Percentiles rank a stretch among this genome's conserved stretches.
Conservation (phyloP, 2,888 invertebrate genomes). For the Ophraella communa region DNA sequence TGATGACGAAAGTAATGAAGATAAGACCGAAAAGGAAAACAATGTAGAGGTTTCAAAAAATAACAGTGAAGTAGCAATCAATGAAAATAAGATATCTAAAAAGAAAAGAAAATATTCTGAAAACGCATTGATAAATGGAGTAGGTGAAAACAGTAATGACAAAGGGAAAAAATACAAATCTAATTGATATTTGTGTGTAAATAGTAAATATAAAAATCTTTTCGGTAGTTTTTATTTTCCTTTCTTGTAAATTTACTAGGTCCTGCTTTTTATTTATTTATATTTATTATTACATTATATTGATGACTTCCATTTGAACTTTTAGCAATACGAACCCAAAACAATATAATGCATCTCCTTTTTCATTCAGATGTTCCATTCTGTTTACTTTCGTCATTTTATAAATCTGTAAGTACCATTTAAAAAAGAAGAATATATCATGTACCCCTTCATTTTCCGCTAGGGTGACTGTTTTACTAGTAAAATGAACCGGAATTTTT, state of each 20-base stretch:
- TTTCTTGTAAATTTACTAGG: neutral
- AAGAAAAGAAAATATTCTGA: conserved; percentile 8
- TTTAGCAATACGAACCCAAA: no score
- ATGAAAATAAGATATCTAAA: neutral
- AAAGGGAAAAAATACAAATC: conserved; percentile 8
- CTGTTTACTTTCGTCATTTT: no score
- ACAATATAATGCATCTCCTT: no score
- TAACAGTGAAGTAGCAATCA: neutral
- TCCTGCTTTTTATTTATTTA: no score
- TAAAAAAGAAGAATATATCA: no score
- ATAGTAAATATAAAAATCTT: neutral
- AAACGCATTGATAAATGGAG: neutral
- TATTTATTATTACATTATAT: no score
- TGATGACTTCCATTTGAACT: no score
- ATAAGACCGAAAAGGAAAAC: neutral
- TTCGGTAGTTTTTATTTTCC: neutral
- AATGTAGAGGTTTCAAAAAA: neutral
- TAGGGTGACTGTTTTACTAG: no score
- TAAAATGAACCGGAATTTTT: no score
- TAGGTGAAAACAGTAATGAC: conserved; percentile 3
- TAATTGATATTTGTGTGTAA: neutral
- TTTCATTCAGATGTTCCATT: no score
- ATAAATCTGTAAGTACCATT: no score
- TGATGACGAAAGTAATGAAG: neutral
- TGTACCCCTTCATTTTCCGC: no score